phyloP scores from a whole-genome alignment of 2,888 invertebrate genomes.

The Anticlea derivata region DNA sequence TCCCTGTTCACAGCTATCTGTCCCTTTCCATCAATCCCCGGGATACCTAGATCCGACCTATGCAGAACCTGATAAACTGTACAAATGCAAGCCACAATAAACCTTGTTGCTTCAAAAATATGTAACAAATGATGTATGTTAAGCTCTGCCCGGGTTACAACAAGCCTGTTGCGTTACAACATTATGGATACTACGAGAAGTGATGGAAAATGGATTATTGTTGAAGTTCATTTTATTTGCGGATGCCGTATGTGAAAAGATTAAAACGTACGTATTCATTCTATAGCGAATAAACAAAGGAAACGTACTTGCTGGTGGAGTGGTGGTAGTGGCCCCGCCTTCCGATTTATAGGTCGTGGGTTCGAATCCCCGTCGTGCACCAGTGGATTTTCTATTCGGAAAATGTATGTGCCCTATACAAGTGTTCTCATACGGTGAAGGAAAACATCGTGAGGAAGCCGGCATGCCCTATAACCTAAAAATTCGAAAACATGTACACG shows the following conservation, averaged over 20 bases:
- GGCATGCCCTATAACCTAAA: no score
- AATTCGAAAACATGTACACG: no score
- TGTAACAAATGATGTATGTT: conserved; percentile 40
- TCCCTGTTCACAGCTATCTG: conserved; percentile 52
- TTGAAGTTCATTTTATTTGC: conserved; percentile 7
- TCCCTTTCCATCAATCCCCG: conserved; percentile 66
- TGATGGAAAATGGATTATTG: conserved; percentile 2
- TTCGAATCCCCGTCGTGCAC: no score
- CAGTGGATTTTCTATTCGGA: no score
- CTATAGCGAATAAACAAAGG: conserved; percentile 5
- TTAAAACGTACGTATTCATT: conserved; percentile 1
- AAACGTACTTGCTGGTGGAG: neutral
- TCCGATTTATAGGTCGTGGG: no score
- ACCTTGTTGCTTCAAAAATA: conserved; percentile 44
- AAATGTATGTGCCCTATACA: no score
- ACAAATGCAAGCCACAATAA: conserved; percentile 45
- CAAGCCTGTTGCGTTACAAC: conserved; percentile 52
- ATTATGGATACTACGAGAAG: conserved; percentile 48
- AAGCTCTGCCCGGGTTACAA: conserved; percentile 31
- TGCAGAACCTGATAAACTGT: conserved; percentile 42
- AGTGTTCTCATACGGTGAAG: no score
- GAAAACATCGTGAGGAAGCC: no score
- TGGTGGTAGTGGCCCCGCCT: no score
- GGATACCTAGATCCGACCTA: conserved; percentile 63
- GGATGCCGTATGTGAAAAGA: neutral